Percentiles rank a stretch among this genome's conserved stretches.
These are phyloP conservation scores for Prionace glauca DNA, from an alignment of 2,797 vertebrate genomes.

Conservation along the genomic window DNA sequence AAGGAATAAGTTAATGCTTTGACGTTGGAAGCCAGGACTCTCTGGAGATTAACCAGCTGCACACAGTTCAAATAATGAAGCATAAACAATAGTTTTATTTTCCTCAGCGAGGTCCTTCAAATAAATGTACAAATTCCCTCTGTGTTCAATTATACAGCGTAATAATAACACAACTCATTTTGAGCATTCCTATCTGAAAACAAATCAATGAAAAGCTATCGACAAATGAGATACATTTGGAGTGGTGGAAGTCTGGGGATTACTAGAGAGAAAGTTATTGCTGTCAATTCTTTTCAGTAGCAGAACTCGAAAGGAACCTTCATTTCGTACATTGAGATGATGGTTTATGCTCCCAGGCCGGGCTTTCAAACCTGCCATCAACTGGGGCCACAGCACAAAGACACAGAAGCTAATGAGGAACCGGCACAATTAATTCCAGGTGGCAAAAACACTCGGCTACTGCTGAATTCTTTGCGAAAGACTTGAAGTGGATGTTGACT, in stretches of 20 bases:
- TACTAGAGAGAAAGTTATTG: background rate
- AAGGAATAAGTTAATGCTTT: background rate
- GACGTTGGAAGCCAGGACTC: background rate
- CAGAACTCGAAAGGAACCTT: background rate
- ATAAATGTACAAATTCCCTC: slow-evolving; percentile 6
- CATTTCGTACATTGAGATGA: background rate
- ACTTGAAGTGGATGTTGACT: background rate
- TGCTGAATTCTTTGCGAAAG: background rate
- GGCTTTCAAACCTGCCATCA: background rate
- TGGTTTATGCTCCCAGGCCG: background rate
- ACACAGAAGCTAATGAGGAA: background rate
- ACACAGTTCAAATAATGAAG: slow-evolving; percentile 1
- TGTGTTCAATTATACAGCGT: slow-evolving; percentile 7
- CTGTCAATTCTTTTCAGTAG: background rate
- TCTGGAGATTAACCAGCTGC: background rate
- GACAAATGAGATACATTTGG: background rate
- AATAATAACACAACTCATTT: background rate
- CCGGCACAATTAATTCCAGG: background rate
- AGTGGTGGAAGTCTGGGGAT: background rate
- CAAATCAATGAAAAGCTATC: background rate
- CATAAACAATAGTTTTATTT: background rate
- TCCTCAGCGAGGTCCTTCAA: background rate
- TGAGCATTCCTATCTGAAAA: background rate
- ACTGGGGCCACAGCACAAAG: background rate
- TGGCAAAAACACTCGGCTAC: background rate